Percentiles rank a stretch among this genome's conserved stretches.
phyloP scores from a whole-genome alignment of 2,113 vertebrate species.

The Neotoma lepida region DNA sequence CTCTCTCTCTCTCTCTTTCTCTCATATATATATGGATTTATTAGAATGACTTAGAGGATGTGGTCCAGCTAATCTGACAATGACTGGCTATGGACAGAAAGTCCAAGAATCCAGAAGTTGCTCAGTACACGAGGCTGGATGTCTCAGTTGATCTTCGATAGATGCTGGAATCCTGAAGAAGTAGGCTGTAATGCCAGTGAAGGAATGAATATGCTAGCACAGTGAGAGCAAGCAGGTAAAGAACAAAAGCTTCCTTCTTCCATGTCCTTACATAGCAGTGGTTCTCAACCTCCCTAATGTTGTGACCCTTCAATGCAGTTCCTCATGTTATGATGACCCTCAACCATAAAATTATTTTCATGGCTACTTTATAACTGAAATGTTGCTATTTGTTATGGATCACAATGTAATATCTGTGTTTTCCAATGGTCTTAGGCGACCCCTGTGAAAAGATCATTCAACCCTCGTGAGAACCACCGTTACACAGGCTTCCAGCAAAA shows the following conservation, averaged over 20 bases:
- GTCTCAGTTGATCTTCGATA: neutral
- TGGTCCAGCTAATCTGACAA: neutral
- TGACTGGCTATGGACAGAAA: neutral
- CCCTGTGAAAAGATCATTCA: neutral
- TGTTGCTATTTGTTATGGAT: neutral
- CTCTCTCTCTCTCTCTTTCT: too few relatives aligned
- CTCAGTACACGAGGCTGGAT: neutral
- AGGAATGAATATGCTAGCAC: neutral
- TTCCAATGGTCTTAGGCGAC: neutral
- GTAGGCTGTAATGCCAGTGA: neutral
- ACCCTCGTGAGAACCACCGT: neutral
- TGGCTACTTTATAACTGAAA: neutral
- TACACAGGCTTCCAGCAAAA: neutral
- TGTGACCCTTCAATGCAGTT: too few relatives aligned
- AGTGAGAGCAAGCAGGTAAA: neutral
- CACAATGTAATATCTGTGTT: neutral
- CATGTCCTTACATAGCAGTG: neutral
- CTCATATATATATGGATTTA: neutral
- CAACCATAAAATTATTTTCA: neutral
- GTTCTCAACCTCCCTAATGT: too few relatives aligned
- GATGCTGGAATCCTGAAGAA: neutral
- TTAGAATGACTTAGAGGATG: neutral
- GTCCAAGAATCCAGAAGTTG: neutral
- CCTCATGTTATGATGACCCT: too few relatives aligned
- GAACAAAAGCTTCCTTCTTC: neutral